Percentiles rank a stretch among this genome's conserved stretches.
These are phyloP conservation scores for Petrocephalus schoutedeni DNA, from an alignment of 2,797 vertebrate species.

Conservation along the genomic window DNA sequence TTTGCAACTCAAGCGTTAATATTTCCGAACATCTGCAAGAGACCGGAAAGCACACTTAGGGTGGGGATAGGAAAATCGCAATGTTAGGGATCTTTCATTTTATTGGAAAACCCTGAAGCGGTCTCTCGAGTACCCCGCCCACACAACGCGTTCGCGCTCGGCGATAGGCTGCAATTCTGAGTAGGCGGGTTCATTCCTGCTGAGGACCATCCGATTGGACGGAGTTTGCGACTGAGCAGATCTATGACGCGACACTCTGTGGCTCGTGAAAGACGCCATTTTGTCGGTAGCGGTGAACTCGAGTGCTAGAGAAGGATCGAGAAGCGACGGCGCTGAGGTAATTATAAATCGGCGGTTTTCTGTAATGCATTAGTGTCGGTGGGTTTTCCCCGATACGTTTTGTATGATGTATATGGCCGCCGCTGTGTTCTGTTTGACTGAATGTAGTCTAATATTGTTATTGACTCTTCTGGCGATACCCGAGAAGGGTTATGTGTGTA, in stretches of 20 bases:
- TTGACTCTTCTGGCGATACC: not conserved
- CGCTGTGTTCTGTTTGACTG: not conserved
- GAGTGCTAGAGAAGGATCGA: constrained; percentile 44
- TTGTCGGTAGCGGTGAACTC: constrained; percentile 51
- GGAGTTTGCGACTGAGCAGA: constrained; percentile 22
- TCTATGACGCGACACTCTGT: constrained; percentile 38
- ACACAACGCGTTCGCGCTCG: not conserved
- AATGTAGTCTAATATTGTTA: not conserved
- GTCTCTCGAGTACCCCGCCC: constrained; percentile 18
- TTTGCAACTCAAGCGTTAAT: not conserved
- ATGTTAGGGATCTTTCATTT: constrained; percentile 20
- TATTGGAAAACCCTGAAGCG: constrained; percentile 6
- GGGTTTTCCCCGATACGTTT: not conserved
- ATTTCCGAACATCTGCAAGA: not conserved
- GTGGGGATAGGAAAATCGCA: constrained; percentile 1
- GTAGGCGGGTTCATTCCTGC: constrained; percentile 18
- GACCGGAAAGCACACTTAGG: constrained; percentile 24
- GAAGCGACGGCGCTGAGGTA: constrained; percentile 44
- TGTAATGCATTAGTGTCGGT: not conserved
- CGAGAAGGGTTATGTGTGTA: not conserved
- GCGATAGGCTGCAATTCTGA: constrained; percentile 24
- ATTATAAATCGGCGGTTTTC: not conserved
- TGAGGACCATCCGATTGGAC: constrained; percentile 36
- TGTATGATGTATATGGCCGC: not conserved
- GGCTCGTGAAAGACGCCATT: constrained; percentile 57